Conservation (phyloP, 2,797 vertebrate genomes). For the Gymnodraco acuticeps region DNA sequence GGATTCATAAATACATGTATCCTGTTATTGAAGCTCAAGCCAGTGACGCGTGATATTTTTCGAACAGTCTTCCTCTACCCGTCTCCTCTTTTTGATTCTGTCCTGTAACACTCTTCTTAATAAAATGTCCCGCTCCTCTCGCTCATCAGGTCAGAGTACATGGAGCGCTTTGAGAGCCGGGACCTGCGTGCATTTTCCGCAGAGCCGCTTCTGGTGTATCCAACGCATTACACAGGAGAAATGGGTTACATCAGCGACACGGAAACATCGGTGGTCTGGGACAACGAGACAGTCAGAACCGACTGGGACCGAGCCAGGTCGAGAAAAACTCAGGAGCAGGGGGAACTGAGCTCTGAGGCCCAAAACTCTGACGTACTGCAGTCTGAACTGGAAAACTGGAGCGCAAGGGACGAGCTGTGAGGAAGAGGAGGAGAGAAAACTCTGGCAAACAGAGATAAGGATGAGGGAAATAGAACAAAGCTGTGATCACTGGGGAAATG, state of each 20-base stretch:
- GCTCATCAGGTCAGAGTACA: conserved; percentile 82
- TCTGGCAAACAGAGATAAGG: conserved; percentile 32
- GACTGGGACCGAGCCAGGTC: conserved; percentile 92
- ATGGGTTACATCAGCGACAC: conserved; percentile 92
- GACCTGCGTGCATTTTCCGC: conserved; percentile 89
- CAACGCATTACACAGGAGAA: conserved; percentile 93
- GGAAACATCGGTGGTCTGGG: conserved; percentile 92
- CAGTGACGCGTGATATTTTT: no score
- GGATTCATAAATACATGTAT: no score
- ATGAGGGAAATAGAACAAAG: conserved; percentile 46
- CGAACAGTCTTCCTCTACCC: not conserved
- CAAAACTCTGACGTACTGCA: conserved; percentile 89
- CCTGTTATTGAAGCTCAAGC: no score
- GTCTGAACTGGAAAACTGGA: conserved; percentile 88
- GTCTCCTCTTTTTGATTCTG: conserved; percentile 3
- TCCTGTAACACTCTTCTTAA: not conserved
- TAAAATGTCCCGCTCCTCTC: conserved; percentile 24
- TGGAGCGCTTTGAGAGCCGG: conserved; percentile 84
- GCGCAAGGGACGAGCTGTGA: conserved; percentile 90
- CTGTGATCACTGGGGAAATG: conserved; percentile 43
- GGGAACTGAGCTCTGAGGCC: conserved; percentile 87
- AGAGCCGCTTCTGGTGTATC: conserved; percentile 91
- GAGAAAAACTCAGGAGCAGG: conserved; percentile 89
- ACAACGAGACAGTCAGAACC: conserved; percentile 86
- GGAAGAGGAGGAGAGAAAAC: conserved; percentile 18